Base-by-base conservation (phyloP, 2,797 vertebrate species). In the Dermochelys coriacea region DNA sequence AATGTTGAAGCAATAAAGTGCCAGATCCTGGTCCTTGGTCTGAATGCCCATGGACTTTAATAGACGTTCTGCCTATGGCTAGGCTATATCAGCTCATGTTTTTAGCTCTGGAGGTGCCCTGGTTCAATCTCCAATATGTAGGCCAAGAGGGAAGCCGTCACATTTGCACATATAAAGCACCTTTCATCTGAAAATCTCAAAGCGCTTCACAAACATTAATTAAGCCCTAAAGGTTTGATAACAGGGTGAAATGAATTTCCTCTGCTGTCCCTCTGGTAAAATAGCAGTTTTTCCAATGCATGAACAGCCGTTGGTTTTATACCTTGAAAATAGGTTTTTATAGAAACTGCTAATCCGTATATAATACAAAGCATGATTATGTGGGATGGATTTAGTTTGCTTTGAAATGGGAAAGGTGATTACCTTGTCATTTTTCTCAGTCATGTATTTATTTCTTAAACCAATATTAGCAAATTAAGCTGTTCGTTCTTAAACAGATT, bases 401-500 rank as follows among this genome's bases (percentile, higher is more conserved):
- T 79, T 77, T 88, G 83, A 87, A 95, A 88, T 54, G 6, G 27
- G 51, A 95, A 95, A 90, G 74, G 29, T 91, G 84, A 94, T 91
- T 82, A 91, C 54, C 84, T 87, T 92, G 93, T 87, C 54, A 94
- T 90, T 96, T 47, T 74, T 86, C 59, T 86, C 18, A 23, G 1
- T 10, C 79, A 93, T 59, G 9, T 87, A 82, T 86, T 91, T 93
- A 47, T 88, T 84, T 92, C 80, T 87, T 82, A 82, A 91, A 91
- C 52, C 57, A 74, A 85, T 90, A 82, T n/a, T 79, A 90, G 9
- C 31, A 25, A 77, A 71, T 54, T 87, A 61, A 80, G 47, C 50
- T 92, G 57, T 95, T 96, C 88, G 64, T 94, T 95, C 82, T 85
- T 83, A 78, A 79, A 85, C 2, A 5, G 80, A 94, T 96, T 91